Percentiles rank a stretch among this genome's conserved stretches.
Evolutionary conservation across 2,113 vertebrate species (phyloP).

Genomic region (Nothoprocta pentlandii): DNA sequence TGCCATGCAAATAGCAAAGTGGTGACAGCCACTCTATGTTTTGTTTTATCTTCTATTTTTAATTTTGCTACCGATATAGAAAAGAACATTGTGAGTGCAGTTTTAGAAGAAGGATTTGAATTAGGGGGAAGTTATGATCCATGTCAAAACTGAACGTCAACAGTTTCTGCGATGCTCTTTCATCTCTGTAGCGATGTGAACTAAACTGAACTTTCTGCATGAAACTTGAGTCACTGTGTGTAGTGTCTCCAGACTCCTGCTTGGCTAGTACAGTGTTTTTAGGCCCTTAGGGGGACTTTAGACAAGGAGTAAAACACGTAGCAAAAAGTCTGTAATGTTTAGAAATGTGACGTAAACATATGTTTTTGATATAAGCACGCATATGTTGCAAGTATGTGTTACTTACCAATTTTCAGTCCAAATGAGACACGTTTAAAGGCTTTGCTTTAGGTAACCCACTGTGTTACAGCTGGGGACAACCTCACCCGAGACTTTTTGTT

Average conservation of each 20-base stretch:
- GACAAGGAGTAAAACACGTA: not conserved
- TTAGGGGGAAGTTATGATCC: not conserved
- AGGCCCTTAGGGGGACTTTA: not conserved
- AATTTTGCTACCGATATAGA: not conserved
- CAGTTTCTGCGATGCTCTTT: not conserved
- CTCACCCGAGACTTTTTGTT: not conserved
- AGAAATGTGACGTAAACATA: not conserved
- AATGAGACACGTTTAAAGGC: not conserved
- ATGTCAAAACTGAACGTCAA: not conserved
- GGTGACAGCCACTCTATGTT: not conserved
- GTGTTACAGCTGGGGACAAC: not conserved
- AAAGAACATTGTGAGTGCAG: not conserved
- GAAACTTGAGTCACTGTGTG: not conserved
- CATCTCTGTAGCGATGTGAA: not conserved
- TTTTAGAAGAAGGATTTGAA: not conserved
- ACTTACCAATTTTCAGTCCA: not conserved
- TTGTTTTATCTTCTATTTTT: not conserved
- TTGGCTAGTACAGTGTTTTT: not conserved
- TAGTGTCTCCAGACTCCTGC: not conserved
- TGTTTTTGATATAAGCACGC: not conserved
- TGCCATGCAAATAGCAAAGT: not conserved
- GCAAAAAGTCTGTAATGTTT: not conserved
- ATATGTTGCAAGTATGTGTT: not conserved
- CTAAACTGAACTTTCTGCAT: not conserved
- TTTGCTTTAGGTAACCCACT: not conserved